These are phyloP conservation scores for Blastomussa wellsi DNA, from an alignment of 92 coral and sea anemone species.

Conservation along the genomic window DNA sequence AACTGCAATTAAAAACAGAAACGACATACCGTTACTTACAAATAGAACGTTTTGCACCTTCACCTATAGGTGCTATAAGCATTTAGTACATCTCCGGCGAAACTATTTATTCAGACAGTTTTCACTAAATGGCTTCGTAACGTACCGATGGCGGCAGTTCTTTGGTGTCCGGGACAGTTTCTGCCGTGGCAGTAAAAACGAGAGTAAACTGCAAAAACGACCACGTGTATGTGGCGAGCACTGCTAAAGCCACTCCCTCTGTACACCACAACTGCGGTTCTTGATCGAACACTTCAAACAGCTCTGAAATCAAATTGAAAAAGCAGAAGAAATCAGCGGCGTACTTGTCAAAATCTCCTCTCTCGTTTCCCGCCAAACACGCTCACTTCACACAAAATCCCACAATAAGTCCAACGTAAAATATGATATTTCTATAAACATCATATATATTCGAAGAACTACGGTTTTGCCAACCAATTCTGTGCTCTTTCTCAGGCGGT, in stretches of 20 bases:
- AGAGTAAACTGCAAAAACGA: constrained; percentile 93
- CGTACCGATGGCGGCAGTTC: constrained; percentile 35
- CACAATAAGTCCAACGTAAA: too few relatives aligned
- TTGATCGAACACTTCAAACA: constrained; percentile 92
- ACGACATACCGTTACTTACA: neutral
- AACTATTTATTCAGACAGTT: neutral
- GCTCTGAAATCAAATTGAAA: constrained; percentile 51
- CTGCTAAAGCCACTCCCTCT: constrained; percentile 80
- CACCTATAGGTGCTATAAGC: too few relatives aligned
- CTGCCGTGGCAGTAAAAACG: constrained; percentile 92
- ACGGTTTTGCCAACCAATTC: too few relatives aligned
- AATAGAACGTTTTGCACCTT: too few relatives aligned
- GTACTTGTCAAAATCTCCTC: neutral
- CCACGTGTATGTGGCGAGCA: constrained; percentile 93
- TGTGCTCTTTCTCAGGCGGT: too few relatives aligned
- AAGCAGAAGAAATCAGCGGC: neutral
- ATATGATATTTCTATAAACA: too few relatives aligned
- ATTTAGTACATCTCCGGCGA: too few relatives aligned
- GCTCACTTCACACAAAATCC: too few relatives aligned
- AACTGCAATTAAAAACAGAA: neutral
- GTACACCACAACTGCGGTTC: constrained; percentile 75
- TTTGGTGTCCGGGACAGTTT: constrained; percentile 85
- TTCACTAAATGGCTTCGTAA: neutral
- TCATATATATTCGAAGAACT: too few relatives aligned
- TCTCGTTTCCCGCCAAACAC: neutral